Conservation (phyloP, 2,113 vertebrate genomes). For the Boleophthalmus pectinirostris region DNA sequence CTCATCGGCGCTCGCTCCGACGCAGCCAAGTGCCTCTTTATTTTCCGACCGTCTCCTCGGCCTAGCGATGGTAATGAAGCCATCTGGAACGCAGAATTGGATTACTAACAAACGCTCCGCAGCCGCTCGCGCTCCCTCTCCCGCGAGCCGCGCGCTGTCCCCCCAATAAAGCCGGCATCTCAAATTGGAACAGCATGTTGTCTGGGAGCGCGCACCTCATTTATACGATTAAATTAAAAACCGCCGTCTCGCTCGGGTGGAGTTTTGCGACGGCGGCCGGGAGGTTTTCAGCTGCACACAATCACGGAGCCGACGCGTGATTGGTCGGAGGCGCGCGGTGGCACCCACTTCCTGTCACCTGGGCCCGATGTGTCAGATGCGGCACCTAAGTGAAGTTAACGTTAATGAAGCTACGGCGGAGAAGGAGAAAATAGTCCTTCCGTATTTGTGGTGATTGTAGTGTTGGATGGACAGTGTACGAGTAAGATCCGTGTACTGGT, state of each 20-base stretch:
- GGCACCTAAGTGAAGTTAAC: conserved; percentile 62
- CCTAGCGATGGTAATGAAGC: conserved; percentile 75
- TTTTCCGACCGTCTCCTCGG: conserved; percentile 77
- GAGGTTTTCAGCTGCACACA: conserved; percentile 69
- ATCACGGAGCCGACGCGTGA: conserved; percentile 74
- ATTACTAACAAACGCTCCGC: conserved; percentile 79
- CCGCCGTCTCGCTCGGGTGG: conserved; percentile 71
- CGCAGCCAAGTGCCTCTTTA: conserved; percentile 75
- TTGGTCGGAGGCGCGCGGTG: conserved; percentile 67
- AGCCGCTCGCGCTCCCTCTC: conserved; percentile 38
- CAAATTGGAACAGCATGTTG: conserved; percentile 81
- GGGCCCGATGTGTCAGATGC: conserved; percentile 71
- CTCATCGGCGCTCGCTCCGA: conserved; percentile 74
- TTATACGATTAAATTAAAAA: conserved; percentile 82
- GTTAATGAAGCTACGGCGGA: conserved; percentile 48
- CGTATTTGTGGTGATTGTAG: too few relatives aligned
- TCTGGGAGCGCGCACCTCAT: conserved; percentile 75
- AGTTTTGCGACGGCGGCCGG: conserved; percentile 61
- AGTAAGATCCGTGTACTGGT: too few relatives aligned
- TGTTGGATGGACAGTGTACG: too few relatives aligned
- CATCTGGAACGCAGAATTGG: conserved; percentile 77
- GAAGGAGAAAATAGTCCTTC: too few relatives aligned
- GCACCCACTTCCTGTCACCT: conserved; percentile 77
- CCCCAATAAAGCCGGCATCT: conserved; percentile 74
- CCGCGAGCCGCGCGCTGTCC: conserved; percentile 70